Percentiles rank a stretch among this genome's conserved stretches.
Conservation (phyloP, 2,797 vertebrate genomes). For the Picus viridis region DNA sequence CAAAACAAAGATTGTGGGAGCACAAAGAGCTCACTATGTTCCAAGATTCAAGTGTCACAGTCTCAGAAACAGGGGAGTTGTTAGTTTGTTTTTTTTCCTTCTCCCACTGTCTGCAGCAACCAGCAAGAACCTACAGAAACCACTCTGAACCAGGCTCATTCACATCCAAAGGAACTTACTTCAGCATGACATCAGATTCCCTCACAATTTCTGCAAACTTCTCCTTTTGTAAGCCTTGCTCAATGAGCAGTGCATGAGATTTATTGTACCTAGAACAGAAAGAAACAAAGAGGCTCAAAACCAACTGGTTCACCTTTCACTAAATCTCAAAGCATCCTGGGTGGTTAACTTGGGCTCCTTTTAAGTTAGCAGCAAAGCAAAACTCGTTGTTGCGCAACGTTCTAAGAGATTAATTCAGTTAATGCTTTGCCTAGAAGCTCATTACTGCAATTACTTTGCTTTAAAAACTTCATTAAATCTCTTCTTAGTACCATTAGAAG, state of each 20-base stretch:
- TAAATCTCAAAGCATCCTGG: background rate
- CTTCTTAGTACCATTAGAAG: background rate
- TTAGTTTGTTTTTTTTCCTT: background rate
- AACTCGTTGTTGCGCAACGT: background rate
- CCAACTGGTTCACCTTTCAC: background rate
- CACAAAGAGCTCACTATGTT: background rate
- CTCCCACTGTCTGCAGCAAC: background rate
- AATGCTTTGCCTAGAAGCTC: background rate
- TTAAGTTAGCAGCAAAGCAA: background rate
- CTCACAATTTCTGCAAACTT: slow-evolving; percentile 89
- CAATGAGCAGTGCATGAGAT: slow-evolving; percentile 91
- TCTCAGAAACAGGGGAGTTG: background rate
- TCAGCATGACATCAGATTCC: slow-evolving; percentile 92
- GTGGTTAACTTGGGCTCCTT: background rate
- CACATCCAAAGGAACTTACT: slow-evolving; percentile 78
- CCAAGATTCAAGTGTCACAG: background rate
- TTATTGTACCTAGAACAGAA: slow-evolving; percentile 90
- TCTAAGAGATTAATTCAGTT: background rate
- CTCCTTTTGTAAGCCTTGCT: slow-evolving; percentile 89
- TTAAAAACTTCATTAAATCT: background rate
- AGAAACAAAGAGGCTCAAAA: background rate
- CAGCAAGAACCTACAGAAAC: background rate
- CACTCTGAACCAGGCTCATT: background rate
- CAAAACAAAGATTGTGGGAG: background rate
- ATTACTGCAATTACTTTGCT: background rate